Conservation (phyloP, 2,888 invertebrate species). For the Drosophila multiciliata region DNA sequence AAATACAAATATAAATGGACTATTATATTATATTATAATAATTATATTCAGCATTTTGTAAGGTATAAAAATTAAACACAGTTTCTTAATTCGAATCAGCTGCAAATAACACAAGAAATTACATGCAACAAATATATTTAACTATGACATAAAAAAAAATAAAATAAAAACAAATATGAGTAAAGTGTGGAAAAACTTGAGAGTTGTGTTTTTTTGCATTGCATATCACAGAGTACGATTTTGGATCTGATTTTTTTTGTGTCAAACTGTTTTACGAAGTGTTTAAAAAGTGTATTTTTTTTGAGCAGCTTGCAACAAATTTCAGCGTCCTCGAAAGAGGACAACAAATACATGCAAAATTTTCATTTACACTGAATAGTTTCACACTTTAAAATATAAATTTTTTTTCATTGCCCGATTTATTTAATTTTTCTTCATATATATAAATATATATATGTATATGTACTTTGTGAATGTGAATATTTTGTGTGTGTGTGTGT, state of each 20-base stretch:
- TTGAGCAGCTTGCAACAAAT: too few relatives aligned
- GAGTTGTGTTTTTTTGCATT: neutral
- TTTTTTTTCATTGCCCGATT: neutral
- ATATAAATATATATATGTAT: conserved; percentile 1
- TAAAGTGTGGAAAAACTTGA: neutral
- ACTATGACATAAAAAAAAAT: neutral
- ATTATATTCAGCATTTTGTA: neutral
- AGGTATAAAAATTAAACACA: neutral
- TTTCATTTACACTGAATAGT: neutral
- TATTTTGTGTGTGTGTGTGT: neutral
- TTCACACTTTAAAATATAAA: neutral
- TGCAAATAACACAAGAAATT: neutral
- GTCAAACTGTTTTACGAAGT: neutral
- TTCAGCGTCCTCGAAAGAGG: neutral
- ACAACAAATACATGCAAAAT: neutral
- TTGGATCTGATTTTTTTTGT: neutral
- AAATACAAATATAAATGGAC: neutral
- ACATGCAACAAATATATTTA: neutral
- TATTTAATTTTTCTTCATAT: neutral
- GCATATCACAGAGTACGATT: neutral
- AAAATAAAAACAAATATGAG: neutral
- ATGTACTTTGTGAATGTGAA: neutral
- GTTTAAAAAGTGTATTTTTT: neutral
- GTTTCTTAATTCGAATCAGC: neutral
- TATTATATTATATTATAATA: too few relatives aligned